Evolutionary conservation across 2,888 invertebrate genomes (phyloP).

Genomic region (Orthonevra nobilis): DNA sequence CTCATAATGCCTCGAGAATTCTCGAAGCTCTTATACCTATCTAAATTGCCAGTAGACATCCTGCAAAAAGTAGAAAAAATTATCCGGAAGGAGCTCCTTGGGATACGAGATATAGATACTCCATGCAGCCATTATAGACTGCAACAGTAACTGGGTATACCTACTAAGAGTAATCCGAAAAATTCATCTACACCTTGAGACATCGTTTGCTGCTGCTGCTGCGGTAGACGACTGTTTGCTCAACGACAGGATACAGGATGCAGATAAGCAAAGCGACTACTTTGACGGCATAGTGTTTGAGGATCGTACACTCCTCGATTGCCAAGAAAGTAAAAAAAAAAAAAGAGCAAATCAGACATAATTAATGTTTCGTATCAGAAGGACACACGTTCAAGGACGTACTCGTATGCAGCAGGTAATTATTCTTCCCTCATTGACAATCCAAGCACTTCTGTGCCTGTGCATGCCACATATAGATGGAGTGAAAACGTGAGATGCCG

Average conservation of each 20-base stretch:
- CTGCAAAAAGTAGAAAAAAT: slow-evolving; percentile 44
- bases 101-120: slow-evolving; percentile 19
- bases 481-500: slow-evolving; percentile 20
- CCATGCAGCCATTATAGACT: slow-evolving; percentile 32
- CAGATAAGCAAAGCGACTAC: slow-evolving; percentile 53
- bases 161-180: slow-evolving; percentile 31
- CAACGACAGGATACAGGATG: slow-evolving; percentile 49
- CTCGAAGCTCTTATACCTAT: slow-evolving; percentile 32
- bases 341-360: slow-evolving; percentile 39
- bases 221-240: slow-evolving; percentile 29
- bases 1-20: slow-evolving; percentile 29
- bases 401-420: slow-evolving; percentile 47
- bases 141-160: slow-evolving; percentile 41
- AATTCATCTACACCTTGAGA: slow-evolving; percentile 53
- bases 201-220: slow-evolving; percentile 36
- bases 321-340: slow-evolving; percentile 12
- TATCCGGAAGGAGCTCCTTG: slow-evolving; percentile 44
- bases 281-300: slow-evolving; percentile 31
- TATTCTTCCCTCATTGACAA: slow-evolving; percentile 48
- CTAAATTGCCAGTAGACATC: slow-evolving; percentile 65
- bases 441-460: slow-evolving; percentile 19
- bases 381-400: slow-evolving; percentile 48
- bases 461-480: slow-evolving; percentile 12
- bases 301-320: slow-evolving; percentile 36
- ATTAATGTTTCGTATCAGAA: slow-evolving; percentile 34